These are phyloP conservation scores for Oxyura jamaicensis DNA, from an alignment of 2,113 vertebrate species.

Conservation along the genomic window DNA sequence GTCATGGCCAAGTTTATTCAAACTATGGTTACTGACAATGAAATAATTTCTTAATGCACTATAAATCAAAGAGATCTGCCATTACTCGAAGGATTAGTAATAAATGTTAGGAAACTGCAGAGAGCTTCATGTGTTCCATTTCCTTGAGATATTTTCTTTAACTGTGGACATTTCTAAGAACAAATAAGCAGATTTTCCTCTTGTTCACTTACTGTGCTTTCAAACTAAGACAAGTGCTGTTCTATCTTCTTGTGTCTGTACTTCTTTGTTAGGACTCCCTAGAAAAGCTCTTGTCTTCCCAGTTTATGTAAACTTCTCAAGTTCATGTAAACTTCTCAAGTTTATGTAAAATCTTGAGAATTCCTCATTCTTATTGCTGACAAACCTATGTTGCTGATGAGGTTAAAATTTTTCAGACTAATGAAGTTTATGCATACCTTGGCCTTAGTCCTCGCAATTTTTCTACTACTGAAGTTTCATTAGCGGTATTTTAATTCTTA, in stretches of 20 bases:
- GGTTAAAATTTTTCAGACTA: not conserved
- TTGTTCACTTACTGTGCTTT: not conserved
- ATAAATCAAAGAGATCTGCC: not conserved
- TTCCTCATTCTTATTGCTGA: not conserved
- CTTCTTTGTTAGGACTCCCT: not conserved
- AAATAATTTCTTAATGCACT: not conserved
- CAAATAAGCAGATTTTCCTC: not conserved
- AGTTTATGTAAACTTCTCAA: too few relatives aligned
- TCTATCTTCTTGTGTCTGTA: not conserved
- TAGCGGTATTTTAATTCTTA: not conserved
- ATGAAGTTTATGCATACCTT: not conserved
- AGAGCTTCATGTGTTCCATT: not conserved
- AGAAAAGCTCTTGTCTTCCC: not conserved
- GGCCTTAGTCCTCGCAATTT: not conserved
- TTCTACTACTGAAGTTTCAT: not conserved
- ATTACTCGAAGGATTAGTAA: not conserved
- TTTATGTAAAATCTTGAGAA: not conserved
- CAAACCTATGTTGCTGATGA: not conserved
- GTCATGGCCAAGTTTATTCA: not conserved
- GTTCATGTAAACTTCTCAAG: too few relatives aligned
- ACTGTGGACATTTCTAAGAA: not conserved
- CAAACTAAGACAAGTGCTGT: not conserved
- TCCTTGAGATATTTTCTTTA: not conserved
- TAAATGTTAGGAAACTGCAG: not conserved
- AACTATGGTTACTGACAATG: not conserved